Conservation (phyloP, 2,888 invertebrate species). For the Conus canariensis region DNA sequence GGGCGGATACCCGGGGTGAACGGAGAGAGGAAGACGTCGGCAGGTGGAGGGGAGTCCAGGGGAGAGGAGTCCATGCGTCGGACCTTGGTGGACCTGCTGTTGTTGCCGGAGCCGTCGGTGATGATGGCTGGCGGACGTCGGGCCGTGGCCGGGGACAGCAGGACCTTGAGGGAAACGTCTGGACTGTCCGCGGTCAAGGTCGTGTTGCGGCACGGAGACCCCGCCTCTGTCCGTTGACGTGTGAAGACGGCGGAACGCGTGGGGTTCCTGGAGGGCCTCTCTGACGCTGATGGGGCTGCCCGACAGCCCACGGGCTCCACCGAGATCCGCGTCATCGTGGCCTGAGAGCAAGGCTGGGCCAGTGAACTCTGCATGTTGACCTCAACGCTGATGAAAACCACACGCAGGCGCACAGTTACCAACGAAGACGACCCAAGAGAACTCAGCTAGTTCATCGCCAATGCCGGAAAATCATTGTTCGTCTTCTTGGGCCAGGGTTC, state of each 20-base stretch:
- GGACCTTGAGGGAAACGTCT: not conserved
- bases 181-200: not conserved
- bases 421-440: not conserved
- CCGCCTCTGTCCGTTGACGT: not conserved
- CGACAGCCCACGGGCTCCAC: not conserved
- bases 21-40: conserved; percentile 24
- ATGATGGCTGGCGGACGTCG: not conserved
- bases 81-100: not conserved
- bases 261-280: not conserved
- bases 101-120: not conserved
- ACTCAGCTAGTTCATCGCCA: not conserved
- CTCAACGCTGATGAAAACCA: no score
- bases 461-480: not conserved
- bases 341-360: not conserved
- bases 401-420: not conserved
- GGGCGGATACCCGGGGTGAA: not conserved
- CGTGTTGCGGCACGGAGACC: not conserved
- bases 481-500: not conserved
- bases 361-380: not conserved
- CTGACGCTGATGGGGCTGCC: not conserved
- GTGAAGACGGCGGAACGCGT: not conserved
- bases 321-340: not conserved
- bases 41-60: not conserved
- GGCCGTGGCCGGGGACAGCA: not conserved
- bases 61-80: not conserved